These are phyloP conservation scores for Siniperca obscura DNA, from an alignment of 2,797 vertebrate genomes.

Conservation along the genomic window DNA sequence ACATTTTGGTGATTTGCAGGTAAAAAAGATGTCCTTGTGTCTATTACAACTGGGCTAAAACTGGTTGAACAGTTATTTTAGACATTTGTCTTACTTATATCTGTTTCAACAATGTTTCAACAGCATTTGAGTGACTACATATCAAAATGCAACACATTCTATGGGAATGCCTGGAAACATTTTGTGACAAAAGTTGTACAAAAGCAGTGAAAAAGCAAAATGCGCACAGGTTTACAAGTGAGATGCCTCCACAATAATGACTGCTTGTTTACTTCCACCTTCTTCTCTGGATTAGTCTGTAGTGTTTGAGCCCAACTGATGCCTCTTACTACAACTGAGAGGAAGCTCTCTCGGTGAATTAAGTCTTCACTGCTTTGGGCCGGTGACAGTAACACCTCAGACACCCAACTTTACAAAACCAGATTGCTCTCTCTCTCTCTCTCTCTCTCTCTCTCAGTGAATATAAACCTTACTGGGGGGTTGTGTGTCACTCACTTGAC, in stretches of 20 bases:
- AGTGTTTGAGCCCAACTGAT: neutral
- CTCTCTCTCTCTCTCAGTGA: constrained; percentile 2
- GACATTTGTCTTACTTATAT: neutral
- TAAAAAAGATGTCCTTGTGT: neutral
- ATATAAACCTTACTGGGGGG: neutral
- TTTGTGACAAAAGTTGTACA: neutral
- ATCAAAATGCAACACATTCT: neutral
- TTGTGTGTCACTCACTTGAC: constrained; percentile 19
- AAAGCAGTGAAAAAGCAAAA: neutral
- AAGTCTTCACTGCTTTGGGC: neutral
- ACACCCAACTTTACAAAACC: constrained; percentile 10
- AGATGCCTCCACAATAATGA: neutral
- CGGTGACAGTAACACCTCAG: constrained; percentile 9
- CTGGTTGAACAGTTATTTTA: neutral
- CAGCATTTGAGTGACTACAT: neutral
- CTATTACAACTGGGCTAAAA: neutral
- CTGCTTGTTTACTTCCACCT: constrained; percentile 11
- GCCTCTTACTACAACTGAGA: neutral
- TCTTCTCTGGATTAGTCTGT: neutral
- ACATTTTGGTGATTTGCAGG: neutral
- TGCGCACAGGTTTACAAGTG: neutral
- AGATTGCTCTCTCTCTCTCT: neutral
- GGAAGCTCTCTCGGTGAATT: neutral
- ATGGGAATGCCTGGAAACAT: neutral
- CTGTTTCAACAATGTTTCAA: neutral